Percentiles rank a stretch among this genome's conserved stretches.
phyloP scores from a whole-genome alignment of 92 coral and sea anemone species.

The Hydrozoanthus gracilis region DNA sequence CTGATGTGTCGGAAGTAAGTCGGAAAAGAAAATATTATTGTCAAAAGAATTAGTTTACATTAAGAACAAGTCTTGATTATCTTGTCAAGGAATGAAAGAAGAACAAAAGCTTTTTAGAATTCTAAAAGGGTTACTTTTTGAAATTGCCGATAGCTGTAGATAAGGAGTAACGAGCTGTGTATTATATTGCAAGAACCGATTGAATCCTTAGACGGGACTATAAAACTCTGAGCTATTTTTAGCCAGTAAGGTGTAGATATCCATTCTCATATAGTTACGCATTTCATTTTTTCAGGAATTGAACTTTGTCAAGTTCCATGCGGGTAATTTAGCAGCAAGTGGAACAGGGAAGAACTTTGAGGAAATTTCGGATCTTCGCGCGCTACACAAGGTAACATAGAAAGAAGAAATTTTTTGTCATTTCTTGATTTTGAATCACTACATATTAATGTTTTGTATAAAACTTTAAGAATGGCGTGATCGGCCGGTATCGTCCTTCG shows the following conservation, averaged over 20 bases:
- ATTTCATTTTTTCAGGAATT: not conserved
- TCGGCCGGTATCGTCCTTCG: too few species aligned
- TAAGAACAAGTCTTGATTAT: not conserved
- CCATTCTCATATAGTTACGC: not conserved
- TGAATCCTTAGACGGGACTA: not conserved
- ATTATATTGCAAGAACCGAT: not conserved
- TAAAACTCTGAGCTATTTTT: not conserved
- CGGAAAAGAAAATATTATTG: constrained; percentile 26
- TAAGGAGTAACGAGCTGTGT: not conserved
- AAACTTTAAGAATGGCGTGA: too few species aligned
- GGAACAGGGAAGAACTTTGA: not conserved
- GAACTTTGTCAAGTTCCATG: not conserved
- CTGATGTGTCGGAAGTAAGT: not conserved
- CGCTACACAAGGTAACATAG: too few species aligned
- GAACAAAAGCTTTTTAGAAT: not conserved
- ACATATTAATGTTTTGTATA: too few species aligned
- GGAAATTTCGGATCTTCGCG: not conserved
- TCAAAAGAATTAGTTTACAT: constrained; percentile 13
- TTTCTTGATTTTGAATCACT: too few species aligned
- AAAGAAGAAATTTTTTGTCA: too few species aligned
- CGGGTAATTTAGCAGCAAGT: not conserved
- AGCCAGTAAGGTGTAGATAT: not conserved
- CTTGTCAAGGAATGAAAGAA: constrained; percentile 21
- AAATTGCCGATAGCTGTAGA: constrained; percentile 2
- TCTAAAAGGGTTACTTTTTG: not conserved